Conservation (phyloP, 2,888 invertebrate species). For the Neuroscelio doddi region DNA sequence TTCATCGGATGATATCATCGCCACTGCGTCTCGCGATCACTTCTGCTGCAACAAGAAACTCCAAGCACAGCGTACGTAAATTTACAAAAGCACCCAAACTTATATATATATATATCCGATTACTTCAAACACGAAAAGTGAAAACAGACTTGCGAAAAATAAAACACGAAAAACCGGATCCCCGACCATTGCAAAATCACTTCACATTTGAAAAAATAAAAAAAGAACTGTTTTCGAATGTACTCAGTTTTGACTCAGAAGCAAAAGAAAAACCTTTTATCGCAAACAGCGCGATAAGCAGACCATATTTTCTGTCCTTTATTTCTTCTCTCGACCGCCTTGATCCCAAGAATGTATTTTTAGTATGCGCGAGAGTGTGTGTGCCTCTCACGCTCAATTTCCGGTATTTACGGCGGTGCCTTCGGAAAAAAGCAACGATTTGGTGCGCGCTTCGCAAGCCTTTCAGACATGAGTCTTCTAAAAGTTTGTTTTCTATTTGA, state of each 20-base stretch:
- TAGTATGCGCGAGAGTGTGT: constrained; percentile 36
- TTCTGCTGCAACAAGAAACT: constrained; percentile 19
- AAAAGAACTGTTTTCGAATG: too few relatives aligned
- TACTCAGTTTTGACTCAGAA: constrained; percentile 3
- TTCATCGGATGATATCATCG: constrained; percentile 66
- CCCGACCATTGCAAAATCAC: background rate
- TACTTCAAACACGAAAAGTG: background rate
- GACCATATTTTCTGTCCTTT: background rate
- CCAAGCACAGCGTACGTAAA: constrained; percentile 2
- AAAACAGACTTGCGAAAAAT: background rate
- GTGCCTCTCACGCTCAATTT: constrained; percentile 39
- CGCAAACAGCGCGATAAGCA: constrained; percentile 28
- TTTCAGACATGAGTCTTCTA: too few relatives aligned
- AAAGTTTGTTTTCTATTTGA: constrained; percentile 4
- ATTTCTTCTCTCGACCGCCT: constrained; percentile 4
- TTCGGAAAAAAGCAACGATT: constrained; percentile 26
- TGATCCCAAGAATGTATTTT: constrained; percentile 35
- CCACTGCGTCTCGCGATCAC: constrained; percentile 35
- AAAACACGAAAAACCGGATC: background rate
- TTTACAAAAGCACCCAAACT: background rate
- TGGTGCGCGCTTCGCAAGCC: constrained; percentile 14
- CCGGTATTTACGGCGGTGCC: constrained; percentile 34
- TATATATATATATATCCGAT: constrained; percentile 4
- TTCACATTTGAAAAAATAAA: too few relatives aligned
- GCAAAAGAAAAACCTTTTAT: constrained; percentile 29